phyloP scores from a whole-genome alignment of 2,797 vertebrate species.

The Enteromius paludinosus region DNA sequence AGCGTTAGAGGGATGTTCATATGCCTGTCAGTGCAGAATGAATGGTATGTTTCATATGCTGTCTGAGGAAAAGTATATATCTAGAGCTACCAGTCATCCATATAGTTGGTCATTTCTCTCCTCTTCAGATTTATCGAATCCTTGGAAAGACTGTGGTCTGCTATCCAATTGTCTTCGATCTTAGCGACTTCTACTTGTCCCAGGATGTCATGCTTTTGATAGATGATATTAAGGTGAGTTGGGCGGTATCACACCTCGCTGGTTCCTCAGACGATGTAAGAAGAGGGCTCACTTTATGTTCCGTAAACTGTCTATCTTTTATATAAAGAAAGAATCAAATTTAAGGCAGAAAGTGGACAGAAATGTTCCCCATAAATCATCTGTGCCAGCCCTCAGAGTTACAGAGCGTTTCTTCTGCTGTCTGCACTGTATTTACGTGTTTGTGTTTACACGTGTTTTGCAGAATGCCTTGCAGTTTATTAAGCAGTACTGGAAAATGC shows the following conservation, averaged over 20 bases:
- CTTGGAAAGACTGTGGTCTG: conserved; percentile 97
- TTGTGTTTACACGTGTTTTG: conserved; percentile 47
- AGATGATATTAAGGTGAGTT: conserved; percentile 95
- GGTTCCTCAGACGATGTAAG: conserved; percentile 11
- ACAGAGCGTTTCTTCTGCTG: neutral
- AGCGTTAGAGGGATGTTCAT: conserved; percentile 16
- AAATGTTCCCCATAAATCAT: conserved; percentile 26
- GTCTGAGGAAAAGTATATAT: conserved; percentile 66
- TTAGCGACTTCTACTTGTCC: conserved; percentile 99
- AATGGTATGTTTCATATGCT: conserved; percentile 69
- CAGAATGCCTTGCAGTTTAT: conserved; percentile 98
- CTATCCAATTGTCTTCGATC: conserved; percentile 98
- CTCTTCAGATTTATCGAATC: conserved; percentile 92
- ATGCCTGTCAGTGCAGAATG: conserved; percentile 55
- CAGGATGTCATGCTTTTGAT: conserved; percentile 98
- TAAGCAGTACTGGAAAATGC: conserved; percentile 98
- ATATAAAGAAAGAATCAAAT: conserved; percentile 39
- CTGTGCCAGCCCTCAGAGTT: neutral
- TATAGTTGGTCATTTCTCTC: conserved; percentile 61
- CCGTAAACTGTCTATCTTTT: conserved; percentile 23
- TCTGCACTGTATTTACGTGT: conserved; percentile 7
- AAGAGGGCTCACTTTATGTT: conserved; percentile 10
- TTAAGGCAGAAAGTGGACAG: conserved; percentile 9
- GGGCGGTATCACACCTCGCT: conserved; percentile 37
- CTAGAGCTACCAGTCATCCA: conserved; percentile 64